Evolutionary conservation across 2,113 vertebrate species (phyloP).

Genomic region (Microtus richardsoni): DNA sequence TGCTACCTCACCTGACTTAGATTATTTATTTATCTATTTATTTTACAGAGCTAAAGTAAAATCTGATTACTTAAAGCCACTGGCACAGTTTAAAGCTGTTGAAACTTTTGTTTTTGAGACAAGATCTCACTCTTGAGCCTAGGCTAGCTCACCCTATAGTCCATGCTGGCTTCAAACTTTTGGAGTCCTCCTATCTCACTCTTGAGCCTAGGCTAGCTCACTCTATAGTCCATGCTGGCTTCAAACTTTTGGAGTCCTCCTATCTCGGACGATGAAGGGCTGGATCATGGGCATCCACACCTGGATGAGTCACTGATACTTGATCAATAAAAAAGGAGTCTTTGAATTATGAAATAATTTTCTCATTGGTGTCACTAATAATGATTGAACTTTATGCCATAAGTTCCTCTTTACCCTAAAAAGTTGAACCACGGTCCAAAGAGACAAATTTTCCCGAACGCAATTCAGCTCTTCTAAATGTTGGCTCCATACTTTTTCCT

Average conservation of each 20-base stretch:
- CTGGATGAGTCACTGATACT: not conserved
- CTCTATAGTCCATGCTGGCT: not conserved
- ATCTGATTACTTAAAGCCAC: not conserved
- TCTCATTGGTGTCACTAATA: not conserved
- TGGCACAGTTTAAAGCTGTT: not conserved
- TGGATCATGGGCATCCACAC: not conserved
- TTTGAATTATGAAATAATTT: not conserved
- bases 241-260: not conserved
- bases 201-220: not conserved
- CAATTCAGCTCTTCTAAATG: not conserved
- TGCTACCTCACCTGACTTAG: not conserved
- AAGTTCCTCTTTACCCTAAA: conserved; percentile 16
- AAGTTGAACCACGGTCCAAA: not conserved
- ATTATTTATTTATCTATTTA: not conserved
- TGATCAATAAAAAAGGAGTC: not conserved
- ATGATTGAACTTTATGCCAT: not conserved
- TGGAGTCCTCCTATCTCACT: no score
- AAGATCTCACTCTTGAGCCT: not conserved
- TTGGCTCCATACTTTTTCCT: not conserved
- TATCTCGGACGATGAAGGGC: no score
- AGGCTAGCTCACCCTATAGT: not conserved
- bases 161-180: not conserved
- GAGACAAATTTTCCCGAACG: conserved; percentile 6
- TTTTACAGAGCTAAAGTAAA: conserved; percentile 20
- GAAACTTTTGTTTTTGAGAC: not conserved